Evolutionary conservation across 2,797 vertebrate genomes (phyloP).

Genomic region (Macrochelys suwanniensis): DNA sequence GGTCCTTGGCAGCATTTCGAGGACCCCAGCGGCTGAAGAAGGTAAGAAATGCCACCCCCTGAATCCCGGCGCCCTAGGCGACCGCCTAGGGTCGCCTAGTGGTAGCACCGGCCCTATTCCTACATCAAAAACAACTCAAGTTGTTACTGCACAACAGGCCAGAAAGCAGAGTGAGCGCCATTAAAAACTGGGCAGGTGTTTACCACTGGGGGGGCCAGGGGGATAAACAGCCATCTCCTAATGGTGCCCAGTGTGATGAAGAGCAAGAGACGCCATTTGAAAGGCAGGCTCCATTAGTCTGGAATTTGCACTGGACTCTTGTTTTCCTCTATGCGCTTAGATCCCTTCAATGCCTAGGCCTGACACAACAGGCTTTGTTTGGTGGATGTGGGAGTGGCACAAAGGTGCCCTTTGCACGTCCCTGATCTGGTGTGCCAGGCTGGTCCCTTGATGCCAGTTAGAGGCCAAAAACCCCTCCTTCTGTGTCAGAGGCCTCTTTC

Average conservation of each 20-base stretch:
- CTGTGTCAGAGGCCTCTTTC: neutral
- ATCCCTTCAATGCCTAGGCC: too few species aligned
- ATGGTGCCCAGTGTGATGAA: accelerated
- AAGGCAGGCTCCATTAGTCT: neutral
- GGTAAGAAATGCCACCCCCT: too few species aligned
- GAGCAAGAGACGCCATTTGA: neutral
- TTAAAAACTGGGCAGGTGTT: neutral
- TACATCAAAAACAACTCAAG: accelerated
- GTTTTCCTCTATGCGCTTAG: neutral
- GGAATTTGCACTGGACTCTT: neutral
- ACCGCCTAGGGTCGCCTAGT: too few species aligned
- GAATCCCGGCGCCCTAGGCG: too few species aligned
- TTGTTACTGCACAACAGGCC: neutral
- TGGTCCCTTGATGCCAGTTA: too few species aligned
- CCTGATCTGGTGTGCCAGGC: too few species aligned
- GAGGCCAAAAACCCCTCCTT: too few species aligned
- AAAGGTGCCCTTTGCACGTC: too few species aligned
- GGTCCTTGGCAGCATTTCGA: too few species aligned
- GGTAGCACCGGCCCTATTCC: neutral
- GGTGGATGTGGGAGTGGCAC: too few species aligned
- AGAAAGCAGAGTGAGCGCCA: neutral
- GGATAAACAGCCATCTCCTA: neutral
- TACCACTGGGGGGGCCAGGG: neutral
- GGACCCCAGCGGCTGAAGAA: too few species aligned
- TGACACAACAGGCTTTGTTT: neutral